Evolutionary conservation across 2,113 vertebrate species (phyloP).

Genomic region (Psophia crepitans): DNA sequence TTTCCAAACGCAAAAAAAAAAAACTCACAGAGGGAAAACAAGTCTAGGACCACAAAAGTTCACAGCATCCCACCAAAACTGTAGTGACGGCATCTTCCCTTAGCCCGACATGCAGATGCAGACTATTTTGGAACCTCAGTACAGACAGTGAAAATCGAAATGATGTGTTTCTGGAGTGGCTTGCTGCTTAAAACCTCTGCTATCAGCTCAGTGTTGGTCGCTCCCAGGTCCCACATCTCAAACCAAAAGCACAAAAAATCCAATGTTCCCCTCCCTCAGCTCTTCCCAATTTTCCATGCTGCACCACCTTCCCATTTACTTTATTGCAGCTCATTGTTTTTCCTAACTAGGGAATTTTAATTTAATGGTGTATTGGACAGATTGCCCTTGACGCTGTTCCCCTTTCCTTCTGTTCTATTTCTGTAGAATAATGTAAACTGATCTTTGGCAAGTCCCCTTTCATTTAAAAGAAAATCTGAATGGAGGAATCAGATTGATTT

Average conservation of each 20-base stretch:
- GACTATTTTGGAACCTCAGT: neutral
- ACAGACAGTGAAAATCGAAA: neutral
- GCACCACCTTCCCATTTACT: neutral
- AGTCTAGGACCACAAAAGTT: neutral
- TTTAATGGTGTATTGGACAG: neutral
- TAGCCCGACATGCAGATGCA: neutral
- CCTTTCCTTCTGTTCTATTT: neutral
- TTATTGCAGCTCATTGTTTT: neutral
- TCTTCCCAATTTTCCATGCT: neutral
- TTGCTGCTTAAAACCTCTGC: neutral
- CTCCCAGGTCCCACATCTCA: neutral
- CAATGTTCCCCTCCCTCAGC: rapidly evolving
- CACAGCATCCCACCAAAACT: rapidly evolving
- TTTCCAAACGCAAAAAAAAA: neutral
- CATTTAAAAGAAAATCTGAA: neutral
- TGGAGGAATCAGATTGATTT: neutral
- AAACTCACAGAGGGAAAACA: neutral
- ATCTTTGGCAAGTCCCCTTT: neutral
- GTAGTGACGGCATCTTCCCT: neutral
- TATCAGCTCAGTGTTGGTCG: neutral
- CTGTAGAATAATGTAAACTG: neutral
- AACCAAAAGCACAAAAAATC: neutral
- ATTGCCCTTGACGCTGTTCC: neutral
- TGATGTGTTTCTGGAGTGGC: neutral
- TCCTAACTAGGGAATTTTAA: neutral